Conservation (phyloP, 2,888 invertebrate species). For the Torymus auratus region DNA sequence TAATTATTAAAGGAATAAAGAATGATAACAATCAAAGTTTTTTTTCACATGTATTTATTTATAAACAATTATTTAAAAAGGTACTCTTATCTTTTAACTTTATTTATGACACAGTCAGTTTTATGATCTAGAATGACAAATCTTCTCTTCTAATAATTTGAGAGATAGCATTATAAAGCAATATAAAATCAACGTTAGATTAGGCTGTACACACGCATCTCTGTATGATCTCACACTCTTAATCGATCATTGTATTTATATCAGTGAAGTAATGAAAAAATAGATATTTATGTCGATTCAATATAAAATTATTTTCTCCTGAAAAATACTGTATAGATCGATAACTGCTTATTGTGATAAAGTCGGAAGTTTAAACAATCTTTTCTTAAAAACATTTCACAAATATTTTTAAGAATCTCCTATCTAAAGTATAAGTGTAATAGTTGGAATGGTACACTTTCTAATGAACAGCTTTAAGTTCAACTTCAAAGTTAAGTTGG, state of each 20-base stretch:
- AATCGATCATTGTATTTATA: conserved; percentile 32
- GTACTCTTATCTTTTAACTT: conserved; percentile 51
- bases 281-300: conserved; percentile 41
- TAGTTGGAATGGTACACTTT: conserved; percentile 32
- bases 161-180: conserved; percentile 39
- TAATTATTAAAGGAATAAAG: conserved; percentile 42
- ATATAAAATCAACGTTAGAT: conserved; percentile 54
- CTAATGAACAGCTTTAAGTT: conserved; percentile 87
- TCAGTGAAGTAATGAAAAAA: conserved; percentile 49
- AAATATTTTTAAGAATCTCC: conserved; percentile 48
- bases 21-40: conserved; percentile 12
- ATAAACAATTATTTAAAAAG: conserved; percentile 61
- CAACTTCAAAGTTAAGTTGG: conserved; percentile 92
- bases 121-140: conserved; percentile 31
- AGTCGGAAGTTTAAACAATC: conserved; percentile 45
- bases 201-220: conserved; percentile 38
- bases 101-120: conserved; percentile 43
- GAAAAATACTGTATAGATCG: conserved; percentile 54
- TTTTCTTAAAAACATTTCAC: conserved; percentile 44
- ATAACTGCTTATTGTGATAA: conserved; percentile 49
- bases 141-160: conserved; percentile 14
- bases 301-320: conserved; percentile 45
- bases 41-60: conserved; percentile 54
- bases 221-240: conserved; percentile 51
- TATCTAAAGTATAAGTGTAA: conserved; percentile 31